A percentile compares a stretch with the other conserved stretches of the same genome.
Conservation (phyloP, 2,797 vertebrate genomes). For the Anableps anableps region DNA sequence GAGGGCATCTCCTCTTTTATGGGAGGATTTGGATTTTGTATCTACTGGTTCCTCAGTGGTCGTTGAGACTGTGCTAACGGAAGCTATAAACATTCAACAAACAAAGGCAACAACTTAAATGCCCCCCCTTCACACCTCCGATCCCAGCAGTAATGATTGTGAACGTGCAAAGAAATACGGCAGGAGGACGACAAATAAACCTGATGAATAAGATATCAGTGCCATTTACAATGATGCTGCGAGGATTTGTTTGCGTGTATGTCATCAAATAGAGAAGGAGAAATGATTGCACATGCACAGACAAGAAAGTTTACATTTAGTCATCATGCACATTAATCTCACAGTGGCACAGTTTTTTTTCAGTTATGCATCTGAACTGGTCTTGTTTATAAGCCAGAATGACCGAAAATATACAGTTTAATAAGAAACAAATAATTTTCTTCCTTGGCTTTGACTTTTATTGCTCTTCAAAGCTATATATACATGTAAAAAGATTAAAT, state of each 20-base stretch:
- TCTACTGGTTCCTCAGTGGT: constrained; percentile 80
- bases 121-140: constrained; percentile 11
- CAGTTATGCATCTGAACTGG: not conserved
- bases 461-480: not conserved
- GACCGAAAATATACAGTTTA: not conserved
- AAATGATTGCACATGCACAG: constrained; percentile 27
- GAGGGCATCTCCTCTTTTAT: constrained; percentile 81
- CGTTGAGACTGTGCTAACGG: constrained; percentile 76
- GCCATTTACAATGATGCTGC: constrained; percentile 51
- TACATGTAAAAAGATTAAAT: not conserved
- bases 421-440: not conserved
- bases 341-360: not conserved
- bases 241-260: constrained; percentile 43
- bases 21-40: constrained; percentile 81
- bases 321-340: constrained; percentile 17
- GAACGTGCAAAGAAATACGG: constrained; percentile 61
- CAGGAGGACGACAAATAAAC: constrained; percentile 53
- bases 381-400: not conserved
- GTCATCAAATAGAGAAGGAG: constrained; percentile 31
- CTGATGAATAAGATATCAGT: constrained; percentile 64
- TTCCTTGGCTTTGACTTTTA: not conserved
- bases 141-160: constrained; percentile 68
- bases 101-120: constrained; percentile 75
- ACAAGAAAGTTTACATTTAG: constrained; percentile 25
- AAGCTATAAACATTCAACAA: constrained; percentile 79